Percentiles rank a stretch among this genome's conserved stretches.
Evolutionary conservation across 2,888 invertebrate genomes (phyloP).

Genomic region (Agapostemon virescens): DNA sequence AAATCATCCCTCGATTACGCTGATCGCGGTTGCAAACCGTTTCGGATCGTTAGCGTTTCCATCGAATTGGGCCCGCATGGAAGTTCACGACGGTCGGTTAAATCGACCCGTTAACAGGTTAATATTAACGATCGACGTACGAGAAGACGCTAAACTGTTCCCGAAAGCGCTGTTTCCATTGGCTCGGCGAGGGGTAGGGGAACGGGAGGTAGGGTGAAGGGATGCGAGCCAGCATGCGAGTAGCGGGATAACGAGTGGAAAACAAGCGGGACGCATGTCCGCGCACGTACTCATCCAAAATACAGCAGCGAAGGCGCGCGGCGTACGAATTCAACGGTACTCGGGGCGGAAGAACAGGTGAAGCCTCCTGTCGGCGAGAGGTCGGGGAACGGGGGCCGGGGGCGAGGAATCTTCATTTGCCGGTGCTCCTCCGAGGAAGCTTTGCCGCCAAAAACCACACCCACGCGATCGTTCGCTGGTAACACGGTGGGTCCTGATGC

Average conservation of each 20-base stretch:
- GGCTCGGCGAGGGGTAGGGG: background rate
- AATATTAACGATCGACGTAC: background rate
- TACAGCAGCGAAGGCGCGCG: slow-evolving; percentile 25
- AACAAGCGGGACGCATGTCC: slow-evolving; percentile 31
- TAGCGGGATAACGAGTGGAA: slow-evolving; percentile 7
- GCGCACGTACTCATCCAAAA: slow-evolving; percentile 49
- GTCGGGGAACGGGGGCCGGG: background rate
- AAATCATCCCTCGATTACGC: background rate
- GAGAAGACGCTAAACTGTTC: background rate
- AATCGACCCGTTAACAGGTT: background rate
- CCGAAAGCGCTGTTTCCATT: background rate
- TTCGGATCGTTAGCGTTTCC: slow-evolving; percentile 3
- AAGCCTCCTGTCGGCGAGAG: background rate
- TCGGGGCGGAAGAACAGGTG: background rate
- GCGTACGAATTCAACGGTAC: slow-evolving; percentile 14
- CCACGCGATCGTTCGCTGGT: slow-evolving; percentile 49
- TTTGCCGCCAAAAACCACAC: slow-evolving; percentile 66
- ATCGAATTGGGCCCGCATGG: background rate
- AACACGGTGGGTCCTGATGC: slow-evolving; percentile 37
- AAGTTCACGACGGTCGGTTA: background rate
- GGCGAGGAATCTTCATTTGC: slow-evolving; percentile 23
- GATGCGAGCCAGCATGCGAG: background rate
- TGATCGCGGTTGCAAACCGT: background rate
- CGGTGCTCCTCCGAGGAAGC: slow-evolving; percentile 28
- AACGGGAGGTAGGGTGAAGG: no score